phyloP scores from a whole-genome alignment of 2,113 vertebrate species.

The Speoplatyrhinus poulsoni region DNA sequence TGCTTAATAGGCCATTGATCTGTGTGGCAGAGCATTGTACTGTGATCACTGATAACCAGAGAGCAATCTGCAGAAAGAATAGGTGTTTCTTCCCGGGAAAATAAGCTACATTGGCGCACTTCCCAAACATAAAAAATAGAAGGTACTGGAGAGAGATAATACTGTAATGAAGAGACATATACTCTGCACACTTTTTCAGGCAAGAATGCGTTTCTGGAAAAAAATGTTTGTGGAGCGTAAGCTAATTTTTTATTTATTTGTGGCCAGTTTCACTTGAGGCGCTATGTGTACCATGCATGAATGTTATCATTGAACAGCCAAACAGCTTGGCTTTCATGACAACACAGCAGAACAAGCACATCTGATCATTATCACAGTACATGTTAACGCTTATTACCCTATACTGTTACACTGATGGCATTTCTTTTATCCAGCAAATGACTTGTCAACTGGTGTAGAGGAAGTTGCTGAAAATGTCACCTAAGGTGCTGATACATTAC shows the following conservation, averaged over 20 bases:
- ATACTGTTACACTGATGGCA: background rate
- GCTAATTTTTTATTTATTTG: too few relatives aligned
- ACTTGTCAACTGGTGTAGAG: background rate
- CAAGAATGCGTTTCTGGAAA: too few relatives aligned
- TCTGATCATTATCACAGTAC: background rate
- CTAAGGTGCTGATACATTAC: conserved; percentile 26
- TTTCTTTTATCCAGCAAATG: background rate
- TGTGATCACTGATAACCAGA: conserved; percentile 50
- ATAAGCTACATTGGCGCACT: conserved; percentile 4
- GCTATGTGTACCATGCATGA: too few relatives aligned
- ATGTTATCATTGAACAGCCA: too few relatives aligned
- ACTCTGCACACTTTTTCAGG: background rate
- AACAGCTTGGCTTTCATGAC: too few relatives aligned
- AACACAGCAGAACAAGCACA: background rate
- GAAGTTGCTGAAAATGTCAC: conserved; percentile 12
- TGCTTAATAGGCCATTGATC: conserved; percentile 59
- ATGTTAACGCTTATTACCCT: background rate
- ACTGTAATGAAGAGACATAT: background rate
- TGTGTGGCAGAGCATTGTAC: conserved; percentile 33
- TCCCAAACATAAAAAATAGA: background rate
- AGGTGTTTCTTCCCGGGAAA: background rate
- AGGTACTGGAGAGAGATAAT: background rate
- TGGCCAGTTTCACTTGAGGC: too few relatives aligned
- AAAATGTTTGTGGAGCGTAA: too few relatives aligned
- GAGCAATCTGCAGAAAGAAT: conserved; percentile 38